Percentiles rank a stretch among this genome's conserved stretches.
Evolutionary conservation across 2,113 vertebrate genomes (phyloP).

Genomic region (Epinephelus moara): DNA sequence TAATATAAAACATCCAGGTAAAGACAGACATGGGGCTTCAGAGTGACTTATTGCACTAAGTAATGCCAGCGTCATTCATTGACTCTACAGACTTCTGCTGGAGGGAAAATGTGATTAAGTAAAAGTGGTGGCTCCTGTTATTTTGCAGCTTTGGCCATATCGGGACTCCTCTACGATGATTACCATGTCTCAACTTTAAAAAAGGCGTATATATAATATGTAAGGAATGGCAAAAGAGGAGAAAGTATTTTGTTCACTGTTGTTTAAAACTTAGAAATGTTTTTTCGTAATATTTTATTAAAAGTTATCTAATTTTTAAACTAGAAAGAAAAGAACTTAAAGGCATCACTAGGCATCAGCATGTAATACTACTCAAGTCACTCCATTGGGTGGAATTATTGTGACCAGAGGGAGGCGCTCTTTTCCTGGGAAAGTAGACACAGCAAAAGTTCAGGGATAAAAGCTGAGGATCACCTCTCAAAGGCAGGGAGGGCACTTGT

Average conservation of each 20-base stretch:
- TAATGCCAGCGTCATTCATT: slow-evolving; percentile 43
- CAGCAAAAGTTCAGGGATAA: background rate
- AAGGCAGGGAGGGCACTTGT: slow-evolving; percentile 10
- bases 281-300: background rate
- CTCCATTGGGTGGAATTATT: background rate
- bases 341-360: background rate
- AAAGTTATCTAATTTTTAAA: background rate
- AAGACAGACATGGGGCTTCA: slow-evolving; percentile 22
- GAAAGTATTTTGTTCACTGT: background rate
- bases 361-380: slow-evolving; percentile 3
- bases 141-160: background rate
- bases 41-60: slow-evolving; percentile 42
- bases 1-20: slow-evolving; percentile 41
- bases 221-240: background rate
- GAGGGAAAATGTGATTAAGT: background rate
- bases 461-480: background rate
- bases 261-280: background rate
- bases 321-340: slow-evolving; percentile 12
- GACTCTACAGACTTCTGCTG: slow-evolving; percentile 51
- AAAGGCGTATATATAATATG: background rate
- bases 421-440: slow-evolving; percentile 7
- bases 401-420: slow-evolving; percentile 55
- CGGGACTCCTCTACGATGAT: slow-evolving; percentile 10
- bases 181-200: slow-evolving; percentile 4
- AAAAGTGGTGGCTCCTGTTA: background rate